Base-by-base conservation (phyloP, 1,140 invertebrate species). In the Drosophila subpulchrella region DNA sequence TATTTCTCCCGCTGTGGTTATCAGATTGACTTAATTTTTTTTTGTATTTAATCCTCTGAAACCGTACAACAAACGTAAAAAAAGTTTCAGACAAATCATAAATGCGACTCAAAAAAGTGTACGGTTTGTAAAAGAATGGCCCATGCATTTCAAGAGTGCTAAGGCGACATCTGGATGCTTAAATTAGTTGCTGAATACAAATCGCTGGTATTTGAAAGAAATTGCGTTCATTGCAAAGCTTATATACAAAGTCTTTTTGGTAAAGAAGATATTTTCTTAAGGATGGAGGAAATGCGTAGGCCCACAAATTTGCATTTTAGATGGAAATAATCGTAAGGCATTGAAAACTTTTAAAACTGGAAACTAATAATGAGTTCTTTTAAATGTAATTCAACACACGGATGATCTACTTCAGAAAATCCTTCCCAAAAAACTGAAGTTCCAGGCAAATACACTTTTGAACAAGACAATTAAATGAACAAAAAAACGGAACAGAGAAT, bases 91-190 rank as follows among this genome's bases (percentile, higher is more conserved):
- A 20, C 2, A 20, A 1, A 20, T 20, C 20, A 20, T 1, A 20
- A 20, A 20, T 20, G 20, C 2, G 20, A 20, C 20, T 20, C 1
- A 20, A 20, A 20, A 1, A 20, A 20, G 20, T 20, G 20, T 20
- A 20, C 20, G 20, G 20, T 20, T 20, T 20, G 20, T 20, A 20
- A 20, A 20, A 20, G 20, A 20, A 20, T 2, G 20, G 20, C 20
- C 20, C 20, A 20, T 54, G 51, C 20, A 56, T 67, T 55, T 20
- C 3, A 57, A 30, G 50, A 71, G 67, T 68, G 50, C 63, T 56
- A 47, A 41, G 24, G 50, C 63, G 53, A 71, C 63, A 71, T 71
- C 34, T 71, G 63, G 42, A 39, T 11, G 46, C 65, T 59, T 44
- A 68, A 67, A 46, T 67, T 67, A 44, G 38, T 15, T 32, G 36